Base-by-base conservation (phyloP, 2,888 invertebrate genomes). In the Ypsolopha sequella region DNA sequence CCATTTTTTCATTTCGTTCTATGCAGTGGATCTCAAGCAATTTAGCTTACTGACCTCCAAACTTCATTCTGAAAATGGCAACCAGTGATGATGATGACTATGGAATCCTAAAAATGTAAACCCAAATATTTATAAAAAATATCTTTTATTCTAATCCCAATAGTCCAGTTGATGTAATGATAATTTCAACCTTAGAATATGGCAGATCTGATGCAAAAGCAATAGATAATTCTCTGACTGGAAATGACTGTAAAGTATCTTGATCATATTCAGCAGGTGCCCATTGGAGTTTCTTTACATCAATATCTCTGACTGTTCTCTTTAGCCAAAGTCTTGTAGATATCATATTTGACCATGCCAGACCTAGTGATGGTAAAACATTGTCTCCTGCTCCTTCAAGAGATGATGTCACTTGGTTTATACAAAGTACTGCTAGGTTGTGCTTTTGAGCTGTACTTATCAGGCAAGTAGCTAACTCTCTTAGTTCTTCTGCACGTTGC, bases 321-420 rank as follows among this genome's bases (percentile, higher is more conserved):
- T 9, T 68, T n/a, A 79, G 50, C 55, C 63, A 61, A 7, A 81
- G 57, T 54, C 87, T 71, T 7, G 75, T 75, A 34, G 73, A 66
- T 41, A 87, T 64, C 77, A 87, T 75, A 56, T 87, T 87, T 3
- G 87, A 80, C 87, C 87, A 87, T 48, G 80, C 78, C 41, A 87
- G 58, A 1, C 87, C 87, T 41, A 87, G 61, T 8, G 79, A 73
- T 9, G 87, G 87, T 46, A 84, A 52, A 7, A 77, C 60, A 59
- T 68, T 62, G 49, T 58, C 60, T 50, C 61, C 55, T 35, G 63
- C 64, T 10, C 43, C 35, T 57, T 70, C 64, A 58, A 82, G 73
- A 39, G 68, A 66, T 51, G 75, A 65, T 47, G 81, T 77, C 4
- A 86, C 87, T 73, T 87, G 87, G 56, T 87, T 87, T 49, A 80